A percentile compares a stretch with the other conserved stretches of the same genome.
phyloP scores from a whole-genome alignment of 2,113 vertebrate genomes.

The Cyanoliseus patagonus region DNA sequence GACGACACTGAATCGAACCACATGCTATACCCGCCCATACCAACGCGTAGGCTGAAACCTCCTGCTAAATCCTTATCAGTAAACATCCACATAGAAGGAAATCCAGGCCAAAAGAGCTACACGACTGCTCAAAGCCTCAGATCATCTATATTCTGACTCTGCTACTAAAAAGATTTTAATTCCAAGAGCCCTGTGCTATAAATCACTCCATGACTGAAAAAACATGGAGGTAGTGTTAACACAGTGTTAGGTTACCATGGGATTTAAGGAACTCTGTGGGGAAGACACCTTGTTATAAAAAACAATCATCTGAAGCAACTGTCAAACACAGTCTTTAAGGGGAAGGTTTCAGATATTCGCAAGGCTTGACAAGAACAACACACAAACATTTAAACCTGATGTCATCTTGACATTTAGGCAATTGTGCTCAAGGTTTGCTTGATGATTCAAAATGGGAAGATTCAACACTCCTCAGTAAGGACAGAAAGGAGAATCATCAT shows the following conservation, averaged over 20 bases:
- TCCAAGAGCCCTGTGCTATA: not conserved
- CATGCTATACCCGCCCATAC: not conserved
- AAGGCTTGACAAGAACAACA: not conserved
- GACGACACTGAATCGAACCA: fast-evolving
- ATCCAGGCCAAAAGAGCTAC: not conserved
- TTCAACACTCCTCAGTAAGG: not conserved
- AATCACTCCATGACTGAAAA: not conserved
- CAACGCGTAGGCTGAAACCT: not conserved
- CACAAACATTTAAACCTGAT: not conserved
- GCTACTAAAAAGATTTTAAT: not conserved
- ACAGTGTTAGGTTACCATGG: not conserved
- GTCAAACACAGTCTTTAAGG: not conserved
- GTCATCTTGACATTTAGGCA: not conserved
- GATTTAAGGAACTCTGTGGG: not conserved
- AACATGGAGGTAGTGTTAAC: not conserved
- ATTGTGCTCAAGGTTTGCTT: not conserved
- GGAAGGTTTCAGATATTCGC: not conserved
- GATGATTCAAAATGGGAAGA: constrained; percentile 4
- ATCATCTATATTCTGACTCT: not conserved
- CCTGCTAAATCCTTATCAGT: not conserved
- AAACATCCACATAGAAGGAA: not conserved
- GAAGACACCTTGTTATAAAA: not conserved
- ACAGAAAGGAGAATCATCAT: not conserved
- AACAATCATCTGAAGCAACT: not conserved
- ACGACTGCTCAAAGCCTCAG: not conserved